A percentile compares a stretch with the other conserved stretches of the same genome.
Evolutionary conservation across 2,797 vertebrate species (phyloP).

Genomic region (Poeciliopsis presidionis): DNA sequence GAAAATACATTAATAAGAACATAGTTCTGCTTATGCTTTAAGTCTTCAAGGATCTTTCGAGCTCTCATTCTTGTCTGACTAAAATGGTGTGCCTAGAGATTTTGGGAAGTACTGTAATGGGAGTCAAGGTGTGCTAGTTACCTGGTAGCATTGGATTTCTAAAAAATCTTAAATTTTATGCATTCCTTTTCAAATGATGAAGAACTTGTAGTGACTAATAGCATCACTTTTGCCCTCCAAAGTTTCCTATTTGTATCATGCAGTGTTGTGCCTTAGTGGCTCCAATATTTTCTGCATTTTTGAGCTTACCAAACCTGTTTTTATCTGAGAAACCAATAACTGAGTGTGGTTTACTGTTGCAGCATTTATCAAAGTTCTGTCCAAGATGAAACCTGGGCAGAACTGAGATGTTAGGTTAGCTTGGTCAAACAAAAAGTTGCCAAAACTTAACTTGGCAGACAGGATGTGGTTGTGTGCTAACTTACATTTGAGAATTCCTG

Average conservation of each 20-base stretch:
- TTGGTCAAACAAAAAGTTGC: neutral
- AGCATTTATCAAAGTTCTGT: neutral
- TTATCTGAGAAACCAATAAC: neutral
- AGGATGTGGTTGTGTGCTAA: neutral
- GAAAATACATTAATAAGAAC: neutral
- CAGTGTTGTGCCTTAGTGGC: neutral
- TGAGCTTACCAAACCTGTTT: neutral
- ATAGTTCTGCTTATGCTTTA: neutral
- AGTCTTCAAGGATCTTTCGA: neutral
- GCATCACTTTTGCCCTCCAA: neutral
- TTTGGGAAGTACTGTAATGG: neutral
- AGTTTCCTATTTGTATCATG: neutral
- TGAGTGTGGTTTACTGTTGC: neutral
- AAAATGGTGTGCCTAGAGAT: slow-evolving; percentile 10
- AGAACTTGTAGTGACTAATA: neutral
- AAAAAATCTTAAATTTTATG: neutral
- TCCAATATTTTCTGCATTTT: neutral
- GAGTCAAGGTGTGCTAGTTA: slow-evolving; percentile 5
- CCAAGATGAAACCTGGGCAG: neutral
- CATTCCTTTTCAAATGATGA: neutral
- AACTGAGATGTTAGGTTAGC: neutral
- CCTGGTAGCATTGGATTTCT: neutral
- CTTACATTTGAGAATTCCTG: neutral
- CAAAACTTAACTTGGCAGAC: neutral
- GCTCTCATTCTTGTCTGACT: neutral